phyloP scores from a whole-genome alignment of 2,888 invertebrate species.

The Drosophila aldrichi region DNA sequence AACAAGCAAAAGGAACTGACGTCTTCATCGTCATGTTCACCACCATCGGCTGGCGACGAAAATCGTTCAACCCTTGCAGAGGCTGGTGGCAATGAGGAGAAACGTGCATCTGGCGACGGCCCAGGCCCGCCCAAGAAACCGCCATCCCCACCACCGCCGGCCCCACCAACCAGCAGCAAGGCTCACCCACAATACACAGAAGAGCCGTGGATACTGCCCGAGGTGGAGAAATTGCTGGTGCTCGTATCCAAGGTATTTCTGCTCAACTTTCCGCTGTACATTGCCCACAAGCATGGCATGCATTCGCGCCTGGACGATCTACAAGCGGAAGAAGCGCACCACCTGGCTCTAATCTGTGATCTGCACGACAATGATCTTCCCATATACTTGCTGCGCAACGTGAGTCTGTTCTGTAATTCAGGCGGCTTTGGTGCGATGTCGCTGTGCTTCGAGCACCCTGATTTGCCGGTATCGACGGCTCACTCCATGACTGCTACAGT shows the following conservation, averaged over 20 bases:
- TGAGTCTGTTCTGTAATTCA: constrained; percentile 96
- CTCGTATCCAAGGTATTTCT: constrained; percentile 95
- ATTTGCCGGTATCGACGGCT: constrained; percentile 94
- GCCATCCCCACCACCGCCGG: constrained; percentile 37
- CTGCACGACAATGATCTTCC: constrained; percentile 97
- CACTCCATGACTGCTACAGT: constrained; percentile 96
- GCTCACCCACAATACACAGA: constrained; percentile 81
- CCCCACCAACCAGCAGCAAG: constrained; percentile 37
- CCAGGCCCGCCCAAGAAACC: constrained; percentile 56
- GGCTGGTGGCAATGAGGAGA: constrained; percentile 45
- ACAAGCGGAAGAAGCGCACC: constrained; percentile 91
- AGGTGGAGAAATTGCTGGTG: constrained; percentile 94
- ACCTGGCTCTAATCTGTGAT: constrained; percentile 89
- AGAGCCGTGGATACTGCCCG: constrained; percentile 90
- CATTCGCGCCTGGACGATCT: constrained; percentile 93
- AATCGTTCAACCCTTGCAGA: constrained; percentile 27
- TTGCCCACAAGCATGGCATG: constrained; percentile 94
- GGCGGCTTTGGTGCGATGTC: constrained; percentile 95
- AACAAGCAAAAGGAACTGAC: constrained; percentile 53
- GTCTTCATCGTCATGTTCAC: constrained; percentile 18
- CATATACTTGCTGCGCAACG: constrained; percentile 94
- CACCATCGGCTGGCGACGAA: constrained; percentile 36
- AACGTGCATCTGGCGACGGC: constrained; percentile 64
- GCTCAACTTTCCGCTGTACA: constrained; percentile 94
- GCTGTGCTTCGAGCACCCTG: constrained; percentile 92